A percentile compares a stretch with the other conserved stretches of the same genome.
phyloP scores from a whole-genome alignment of 1,140 invertebrate species.

The Thrips palmi region DNA sequence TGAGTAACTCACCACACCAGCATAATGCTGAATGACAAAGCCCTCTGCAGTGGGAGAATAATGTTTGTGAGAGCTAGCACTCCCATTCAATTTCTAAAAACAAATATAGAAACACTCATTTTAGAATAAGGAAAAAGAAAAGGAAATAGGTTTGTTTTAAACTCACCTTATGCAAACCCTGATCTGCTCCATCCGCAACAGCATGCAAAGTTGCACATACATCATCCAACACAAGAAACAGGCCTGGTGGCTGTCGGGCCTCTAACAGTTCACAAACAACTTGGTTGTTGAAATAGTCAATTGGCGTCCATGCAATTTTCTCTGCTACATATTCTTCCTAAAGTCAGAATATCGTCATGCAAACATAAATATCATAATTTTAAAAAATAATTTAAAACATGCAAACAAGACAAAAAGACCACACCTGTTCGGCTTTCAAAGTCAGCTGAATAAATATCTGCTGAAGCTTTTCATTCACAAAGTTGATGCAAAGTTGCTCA shows the following conservation, averaged over 20 bases:
- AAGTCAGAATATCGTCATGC: too few relatives aligned
- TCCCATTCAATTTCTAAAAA: slow-evolving; percentile 37
- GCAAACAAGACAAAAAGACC: neutral
- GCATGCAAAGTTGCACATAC: slow-evolving; percentile 57
- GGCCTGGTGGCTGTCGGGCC: slow-evolving; percentile 34
- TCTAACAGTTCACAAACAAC: slow-evolving; percentile 52
- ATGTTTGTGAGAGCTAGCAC: slow-evolving; percentile 36
- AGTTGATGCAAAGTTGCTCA: slow-evolving; percentile 98
- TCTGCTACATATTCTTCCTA: slow-evolving; percentile 55
- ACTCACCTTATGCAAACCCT: slow-evolving; percentile 34
- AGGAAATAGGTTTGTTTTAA: neutral
- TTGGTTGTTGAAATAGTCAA: slow-evolving; percentile 62
- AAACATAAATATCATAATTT: neutral
- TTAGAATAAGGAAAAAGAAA: slow-evolving; percentile 11
- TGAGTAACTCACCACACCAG: slow-evolving; percentile 49
- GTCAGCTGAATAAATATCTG: slow-evolving; percentile 77
- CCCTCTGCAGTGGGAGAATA: slow-evolving; percentile 36
- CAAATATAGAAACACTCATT: slow-evolving; percentile 15
- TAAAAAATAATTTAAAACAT: slow-evolving; percentile 1
- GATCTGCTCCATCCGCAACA: slow-evolving; percentile 43
- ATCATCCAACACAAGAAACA: slow-evolving; percentile 51
- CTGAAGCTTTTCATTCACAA: slow-evolving; percentile 93
- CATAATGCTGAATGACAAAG: slow-evolving; percentile 54
- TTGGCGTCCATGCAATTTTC: slow-evolving; percentile 53
- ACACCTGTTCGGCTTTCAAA: slow-evolving; percentile 63